A percentile compares a stretch with the other conserved stretches of the same genome.
Evolutionary conservation across 2,113 vertebrate genomes (phyloP).

Genomic region (Gobio gobio): DNA sequence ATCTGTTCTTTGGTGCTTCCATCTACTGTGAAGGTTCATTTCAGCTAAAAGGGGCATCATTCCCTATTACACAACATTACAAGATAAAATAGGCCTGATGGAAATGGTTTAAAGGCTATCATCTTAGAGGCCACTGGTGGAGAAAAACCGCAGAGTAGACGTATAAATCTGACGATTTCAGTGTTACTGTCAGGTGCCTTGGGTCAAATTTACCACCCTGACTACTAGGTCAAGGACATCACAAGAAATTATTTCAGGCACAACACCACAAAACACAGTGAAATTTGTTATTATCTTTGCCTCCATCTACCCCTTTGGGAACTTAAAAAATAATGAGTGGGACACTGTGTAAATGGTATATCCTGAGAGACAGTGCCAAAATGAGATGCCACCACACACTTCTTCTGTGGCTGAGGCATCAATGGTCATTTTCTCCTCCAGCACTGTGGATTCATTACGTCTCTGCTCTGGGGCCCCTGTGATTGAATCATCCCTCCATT

Average conservation of each 20-base stretch:
- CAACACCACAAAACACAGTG: neutral
- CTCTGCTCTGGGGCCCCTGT: slow-evolving; percentile 35
- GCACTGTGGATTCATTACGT: slow-evolving; percentile 35
- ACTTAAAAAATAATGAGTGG: slow-evolving; percentile 21
- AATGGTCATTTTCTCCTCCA: slow-evolving; percentile 32
- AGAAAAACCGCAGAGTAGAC: slow-evolving; percentile 22
- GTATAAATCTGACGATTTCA: slow-evolving; percentile 42
- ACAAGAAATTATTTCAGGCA: slow-evolving; percentile 19
- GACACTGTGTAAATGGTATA: slow-evolving; percentile 23
- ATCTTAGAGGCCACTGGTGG: slow-evolving; percentile 14
- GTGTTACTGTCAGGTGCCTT: slow-evolving; percentile 16
- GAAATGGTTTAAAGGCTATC: slow-evolving; percentile 44
- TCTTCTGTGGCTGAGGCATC: slow-evolving; percentile 7
- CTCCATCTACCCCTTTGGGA: slow-evolving; percentile 13
- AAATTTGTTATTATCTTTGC: slow-evolving; percentile 27
- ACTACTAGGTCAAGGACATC: slow-evolving; percentile 48
- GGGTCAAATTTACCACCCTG: slow-evolving; percentile 45
- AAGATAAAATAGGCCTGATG: slow-evolving; percentile 46
- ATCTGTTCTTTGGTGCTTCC: neutral
- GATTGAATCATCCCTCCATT: slow-evolving; percentile 23
- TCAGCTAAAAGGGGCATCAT: slow-evolving; percentile 12
- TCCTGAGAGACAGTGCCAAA: slow-evolving; percentile 25
- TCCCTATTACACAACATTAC: slow-evolving; percentile 39
- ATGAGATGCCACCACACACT: slow-evolving; percentile 3
- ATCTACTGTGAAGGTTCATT: slow-evolving; percentile 39